These are phyloP conservation scores for Brachyhypopomus occidentalis DNA, from an alignment of 2,113 vertebrate genomes.

Conservation along the genomic window DNA sequence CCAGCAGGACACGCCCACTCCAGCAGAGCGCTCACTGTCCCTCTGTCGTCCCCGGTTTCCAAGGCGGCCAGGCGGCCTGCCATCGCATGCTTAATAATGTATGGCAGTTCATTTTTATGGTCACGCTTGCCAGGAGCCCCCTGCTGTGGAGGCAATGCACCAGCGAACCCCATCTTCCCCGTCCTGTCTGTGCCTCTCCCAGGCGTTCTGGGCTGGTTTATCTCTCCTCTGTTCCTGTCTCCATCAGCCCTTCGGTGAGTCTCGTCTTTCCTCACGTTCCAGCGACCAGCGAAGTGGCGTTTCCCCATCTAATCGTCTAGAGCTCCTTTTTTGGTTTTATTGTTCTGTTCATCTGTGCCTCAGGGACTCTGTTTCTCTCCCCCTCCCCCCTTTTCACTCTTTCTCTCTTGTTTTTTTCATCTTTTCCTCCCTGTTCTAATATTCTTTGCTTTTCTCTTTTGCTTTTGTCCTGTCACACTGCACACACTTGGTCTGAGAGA, in stretches of 20 bases:
- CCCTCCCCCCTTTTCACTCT: background rate
- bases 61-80: slow-evolving; percentile 12
- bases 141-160: slow-evolving; percentile 36
- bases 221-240: background rate
- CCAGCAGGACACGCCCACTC: slow-evolving; percentile 36
- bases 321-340: background rate
- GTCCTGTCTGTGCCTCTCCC: background rate
- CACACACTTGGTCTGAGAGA: slow-evolving; percentile 18
- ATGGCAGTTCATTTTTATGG: slow-evolving; percentile 34
- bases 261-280: background rate
- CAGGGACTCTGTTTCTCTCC: background rate
- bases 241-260: background rate
- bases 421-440: slow-evolving; percentile 21
- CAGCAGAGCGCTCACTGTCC: slow-evolving; percentile 45
- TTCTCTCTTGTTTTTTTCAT: background rate
- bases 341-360: background rate
- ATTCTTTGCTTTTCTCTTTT: background rate
- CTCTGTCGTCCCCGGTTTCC: slow-evolving; percentile 8
- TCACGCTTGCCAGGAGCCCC: slow-evolving; percentile 28
- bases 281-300: background rate
- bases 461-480: slow-evolving; percentile 17
- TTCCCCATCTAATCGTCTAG: background rate
- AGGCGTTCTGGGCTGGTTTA: background rate
- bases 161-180: background rate
- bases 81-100: slow-evolving; percentile 52